Evolutionary conservation across 2,888 invertebrate genomes (phyloP).

Genomic region (Yponomeuta cagnagella): DNA sequence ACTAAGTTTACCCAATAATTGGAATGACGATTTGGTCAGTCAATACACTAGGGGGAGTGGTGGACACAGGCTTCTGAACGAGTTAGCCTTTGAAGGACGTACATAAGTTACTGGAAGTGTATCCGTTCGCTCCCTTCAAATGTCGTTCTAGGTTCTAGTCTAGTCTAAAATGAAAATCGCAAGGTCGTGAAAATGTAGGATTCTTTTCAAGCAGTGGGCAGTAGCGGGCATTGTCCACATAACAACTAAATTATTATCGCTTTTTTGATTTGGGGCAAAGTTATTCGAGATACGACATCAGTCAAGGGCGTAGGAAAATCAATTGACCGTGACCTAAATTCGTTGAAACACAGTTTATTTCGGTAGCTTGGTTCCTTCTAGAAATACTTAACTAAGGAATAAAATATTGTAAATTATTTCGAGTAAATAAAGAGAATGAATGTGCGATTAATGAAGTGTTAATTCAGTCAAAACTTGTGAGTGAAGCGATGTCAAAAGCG

Average conservation of each 20-base stretch:
- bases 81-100: no score
- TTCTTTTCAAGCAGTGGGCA: background rate
- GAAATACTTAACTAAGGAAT: background rate
- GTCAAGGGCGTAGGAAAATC: constrained; percentile 5
- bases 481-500: constrained; percentile 14
- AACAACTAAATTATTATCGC: background rate
- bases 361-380: background rate
- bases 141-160: no score
- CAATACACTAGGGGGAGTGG: no score
- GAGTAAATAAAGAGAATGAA: background rate
- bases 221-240: background rate
- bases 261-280: constrained; percentile 9
- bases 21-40: no score
- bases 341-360: background rate
- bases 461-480: constrained; percentile 10
- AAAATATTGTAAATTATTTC: background rate
- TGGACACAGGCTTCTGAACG: no score
- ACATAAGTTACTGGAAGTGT: no score
- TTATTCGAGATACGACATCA: background rate
- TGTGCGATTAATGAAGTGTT: constrained; percentile 14
- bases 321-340: background rate
- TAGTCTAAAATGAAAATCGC: no score
- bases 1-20: no score
- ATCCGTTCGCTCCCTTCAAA: no score
- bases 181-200: no score